These are phyloP conservation scores for Pangasius mekongensis DNA, from an alignment of 2,797 vertebrate genomes.

Conservation along the genomic window DNA sequence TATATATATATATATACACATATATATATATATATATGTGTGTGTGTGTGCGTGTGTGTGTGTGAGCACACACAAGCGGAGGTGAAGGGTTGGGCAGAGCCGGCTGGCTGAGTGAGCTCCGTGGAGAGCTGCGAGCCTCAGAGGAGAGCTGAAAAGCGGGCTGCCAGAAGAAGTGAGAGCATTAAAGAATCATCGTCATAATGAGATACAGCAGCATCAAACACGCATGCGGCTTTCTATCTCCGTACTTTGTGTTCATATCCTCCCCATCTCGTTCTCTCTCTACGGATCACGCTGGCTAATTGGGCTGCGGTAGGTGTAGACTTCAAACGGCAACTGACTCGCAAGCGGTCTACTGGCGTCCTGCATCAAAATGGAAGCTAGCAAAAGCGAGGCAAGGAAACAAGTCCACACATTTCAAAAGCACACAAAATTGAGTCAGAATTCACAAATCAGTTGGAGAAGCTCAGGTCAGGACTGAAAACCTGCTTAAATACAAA, in stretches of 20 bases:
- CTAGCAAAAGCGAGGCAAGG: slow-evolving; percentile 22
- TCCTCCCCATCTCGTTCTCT: slow-evolving; percentile 13
- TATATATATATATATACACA: too few species aligned
- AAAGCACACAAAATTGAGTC: slow-evolving; percentile 1
- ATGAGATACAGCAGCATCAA: slow-evolving; percentile 44
- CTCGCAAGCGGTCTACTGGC: slow-evolving; percentile 57
- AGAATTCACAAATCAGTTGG: not conserved
- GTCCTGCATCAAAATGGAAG: slow-evolving; percentile 37
- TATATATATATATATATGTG: not conserved
- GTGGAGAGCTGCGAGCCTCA: slow-evolving; percentile 38
- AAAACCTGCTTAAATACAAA: not conserved
- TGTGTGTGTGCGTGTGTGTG: slow-evolving; percentile 13
- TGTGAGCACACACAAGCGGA: not conserved
- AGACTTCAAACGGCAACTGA: slow-evolving; percentile 68
- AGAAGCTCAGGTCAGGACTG: not conserved
- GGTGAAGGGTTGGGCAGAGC: slow-evolving; percentile 43
- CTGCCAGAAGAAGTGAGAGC: slow-evolving; percentile 38
- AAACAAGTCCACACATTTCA: slow-evolving; percentile 13
- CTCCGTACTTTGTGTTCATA: not conserved
- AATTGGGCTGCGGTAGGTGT: slow-evolving; percentile 73
- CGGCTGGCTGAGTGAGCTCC: slow-evolving; percentile 46
- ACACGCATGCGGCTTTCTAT: slow-evolving; percentile 16
- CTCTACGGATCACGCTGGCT: slow-evolving; percentile 60
- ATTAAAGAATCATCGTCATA: slow-evolving; percentile 46
- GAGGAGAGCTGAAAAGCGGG: slow-evolving; percentile 60